These are phyloP conservation scores for Frankliniella fusca DNA, from an alignment of 2,888 invertebrate species.

Conservation along the genomic window DNA sequence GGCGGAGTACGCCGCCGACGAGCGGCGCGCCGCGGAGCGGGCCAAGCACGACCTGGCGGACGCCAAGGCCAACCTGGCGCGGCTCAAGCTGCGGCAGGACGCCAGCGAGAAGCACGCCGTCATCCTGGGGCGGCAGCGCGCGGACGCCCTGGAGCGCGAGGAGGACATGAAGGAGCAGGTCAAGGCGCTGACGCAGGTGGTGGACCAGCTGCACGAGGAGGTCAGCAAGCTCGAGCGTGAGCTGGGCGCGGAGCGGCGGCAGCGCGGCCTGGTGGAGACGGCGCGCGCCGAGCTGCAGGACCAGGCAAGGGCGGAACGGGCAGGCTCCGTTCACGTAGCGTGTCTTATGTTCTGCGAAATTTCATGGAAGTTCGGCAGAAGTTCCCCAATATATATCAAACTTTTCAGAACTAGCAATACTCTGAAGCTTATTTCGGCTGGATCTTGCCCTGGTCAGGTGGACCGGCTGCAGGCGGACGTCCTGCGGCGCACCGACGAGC, in stretches of 20 bases:
- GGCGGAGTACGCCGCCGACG: neutral
- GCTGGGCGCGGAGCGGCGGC: neutral
- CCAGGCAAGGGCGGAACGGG: neutral
- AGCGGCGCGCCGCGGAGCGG: neutral
- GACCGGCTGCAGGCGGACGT: neutral
- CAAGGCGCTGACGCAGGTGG: constrained; percentile 1
- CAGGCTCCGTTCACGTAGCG: too few species aligned
- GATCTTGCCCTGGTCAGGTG: too few species aligned
- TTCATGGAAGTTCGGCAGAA: too few species aligned
- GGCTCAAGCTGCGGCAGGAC: neutral
- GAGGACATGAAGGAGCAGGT: neutral
- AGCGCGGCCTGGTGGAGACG: neutral
- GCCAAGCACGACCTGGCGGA: neutral
- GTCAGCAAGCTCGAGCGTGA: neutral
- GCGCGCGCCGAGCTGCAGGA: neutral
- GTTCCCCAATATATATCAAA: too few species aligned
- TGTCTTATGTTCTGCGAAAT: too few species aligned
- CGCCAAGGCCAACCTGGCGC: neutral
- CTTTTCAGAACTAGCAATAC: too few species aligned
- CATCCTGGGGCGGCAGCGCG: neutral
- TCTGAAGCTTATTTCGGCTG: too few species aligned
- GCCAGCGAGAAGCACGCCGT: neutral
- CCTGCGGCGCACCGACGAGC: neutral
- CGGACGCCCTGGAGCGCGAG: constrained; percentile 2
- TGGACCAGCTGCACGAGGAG: constrained; percentile 8